These are phyloP conservation scores for Drosophila tanythrix DNA, from an alignment of 2,888 invertebrate species.

Conservation along the genomic window DNA sequence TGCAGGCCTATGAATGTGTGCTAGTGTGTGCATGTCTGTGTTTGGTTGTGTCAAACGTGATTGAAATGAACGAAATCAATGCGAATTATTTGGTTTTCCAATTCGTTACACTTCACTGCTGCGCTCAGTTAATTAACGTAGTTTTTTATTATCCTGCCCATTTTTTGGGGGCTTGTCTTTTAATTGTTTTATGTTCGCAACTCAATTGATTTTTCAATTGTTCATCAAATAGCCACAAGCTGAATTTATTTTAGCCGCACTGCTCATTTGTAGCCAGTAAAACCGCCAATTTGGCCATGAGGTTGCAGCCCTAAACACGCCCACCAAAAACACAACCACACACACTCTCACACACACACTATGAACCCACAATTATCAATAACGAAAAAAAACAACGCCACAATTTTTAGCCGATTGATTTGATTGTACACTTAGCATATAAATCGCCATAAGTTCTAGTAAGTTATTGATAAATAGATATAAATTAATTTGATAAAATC, in stretches of 20 bases:
- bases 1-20: constrained; percentile 22
- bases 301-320: constrained; percentile 41
- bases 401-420: constrained; percentile 26
- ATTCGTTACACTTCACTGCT: constrained; percentile 74
- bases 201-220: constrained; percentile 56
- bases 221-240: constrained; percentile 70
- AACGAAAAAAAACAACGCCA: constrained; percentile 22
- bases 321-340: constrained; percentile 36
- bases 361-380: constrained; percentile 42
- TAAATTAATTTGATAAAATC: background rate
- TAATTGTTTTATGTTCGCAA: constrained; percentile 63
- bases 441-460: background rate
- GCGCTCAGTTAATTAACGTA: constrained; percentile 73
- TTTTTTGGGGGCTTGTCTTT: constrained; percentile 32
- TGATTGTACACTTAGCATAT: constrained; percentile 22
- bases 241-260: constrained; percentile 71
- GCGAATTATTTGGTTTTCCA: constrained; percentile 81
- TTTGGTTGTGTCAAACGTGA: constrained; percentile 51
- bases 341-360: constrained; percentile 9
- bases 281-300: constrained; percentile 74
- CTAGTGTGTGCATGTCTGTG: constrained; percentile 1
- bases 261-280: constrained; percentile 72
- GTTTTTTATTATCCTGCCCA: constrained; percentile 3
- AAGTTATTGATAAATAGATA: background rate
- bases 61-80: constrained; percentile 75